Conservation (phyloP, 1,140 invertebrate genomes). For the Lordiphosa clarofinis region DNA sequence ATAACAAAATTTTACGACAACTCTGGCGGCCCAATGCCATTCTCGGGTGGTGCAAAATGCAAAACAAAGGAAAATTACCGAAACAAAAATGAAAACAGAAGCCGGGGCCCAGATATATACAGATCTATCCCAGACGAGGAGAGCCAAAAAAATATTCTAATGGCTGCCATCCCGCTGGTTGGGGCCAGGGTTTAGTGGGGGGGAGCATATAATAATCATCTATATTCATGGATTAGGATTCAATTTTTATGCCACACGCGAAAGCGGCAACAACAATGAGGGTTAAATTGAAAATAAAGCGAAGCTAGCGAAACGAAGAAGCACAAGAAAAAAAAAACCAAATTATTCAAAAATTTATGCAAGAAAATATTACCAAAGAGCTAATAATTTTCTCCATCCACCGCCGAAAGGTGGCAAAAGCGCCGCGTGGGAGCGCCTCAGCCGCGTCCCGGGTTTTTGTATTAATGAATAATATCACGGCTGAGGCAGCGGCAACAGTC, state of each 20-base stretch:
- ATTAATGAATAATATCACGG: slow-evolving; percentile 77
- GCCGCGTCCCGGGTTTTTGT: slow-evolving; percentile 45
- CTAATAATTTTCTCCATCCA: slow-evolving; percentile 76
- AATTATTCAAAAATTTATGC: slow-evolving; percentile 78
- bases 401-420: slow-evolving; percentile 61
- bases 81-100: slow-evolving; percentile 9
- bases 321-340: slow-evolving; percentile 11
- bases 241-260: slow-evolving; percentile 77
- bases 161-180: slow-evolving; percentile 64
- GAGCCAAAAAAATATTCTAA: slow-evolving; percentile 54
- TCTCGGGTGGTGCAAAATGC: slow-evolving; percentile 46
- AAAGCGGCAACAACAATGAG: slow-evolving; percentile 56
- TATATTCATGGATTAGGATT: slow-evolving; percentile 80
- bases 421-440: slow-evolving; percentile 44
- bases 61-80: slow-evolving; percentile 72
- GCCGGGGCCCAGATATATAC: background rate
- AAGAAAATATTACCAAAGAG: slow-evolving; percentile 80
- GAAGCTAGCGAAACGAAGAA: slow-evolving; percentile 23
- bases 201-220: slow-evolving; percentile 78
- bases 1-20: slow-evolving; percentile 77
- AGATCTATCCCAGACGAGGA: slow-evolving; percentile 5
- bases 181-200: background rate
- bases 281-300: slow-evolving; percentile 79
- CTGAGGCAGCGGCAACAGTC: slow-evolving; percentile 39
- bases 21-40: slow-evolving; percentile 47